Conservation (phyloP, 2,797 vertebrate genomes). For the Muraenolepis orangiensis region DNA sequence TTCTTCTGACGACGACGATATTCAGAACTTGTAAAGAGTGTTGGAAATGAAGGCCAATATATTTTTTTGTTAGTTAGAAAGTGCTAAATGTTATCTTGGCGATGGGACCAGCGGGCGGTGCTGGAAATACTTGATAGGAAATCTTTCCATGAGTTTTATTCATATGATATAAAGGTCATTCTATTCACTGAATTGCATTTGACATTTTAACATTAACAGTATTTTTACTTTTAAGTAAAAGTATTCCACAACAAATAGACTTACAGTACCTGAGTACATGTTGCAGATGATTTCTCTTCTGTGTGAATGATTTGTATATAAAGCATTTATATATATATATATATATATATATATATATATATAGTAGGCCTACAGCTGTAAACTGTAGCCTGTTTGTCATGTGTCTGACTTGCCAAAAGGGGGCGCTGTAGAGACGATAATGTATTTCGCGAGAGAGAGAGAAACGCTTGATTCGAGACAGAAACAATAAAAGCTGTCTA, state of each 20-base stretch:
- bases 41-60: background rate
- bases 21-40: background rate
- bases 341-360: no score
- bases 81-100: background rate
- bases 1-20: no score
- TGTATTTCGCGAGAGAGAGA: background rate
- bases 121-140: slow-evolving; percentile 28
- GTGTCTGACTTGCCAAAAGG: slow-evolving; percentile 56
- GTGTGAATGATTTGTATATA: slow-evolving; percentile 64
- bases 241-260: slow-evolving; percentile 46
- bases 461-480: background rate
- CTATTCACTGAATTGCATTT: slow-evolving; percentile 43
- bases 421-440: slow-evolving; percentile 44
- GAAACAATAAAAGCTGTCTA: background rate
- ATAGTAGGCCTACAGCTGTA: slow-evolving; percentile 49
- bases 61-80: background rate
- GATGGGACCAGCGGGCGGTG: slow-evolving; percentile 9
- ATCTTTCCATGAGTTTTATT: background rate
- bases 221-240: slow-evolving; percentile 60
- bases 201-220: slow-evolving; percentile 47
- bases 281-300: slow-evolving; percentile 54
- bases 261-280: slow-evolving; percentile 45
- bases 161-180: slow-evolving; percentile 32
- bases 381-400: slow-evolving; percentile 45
- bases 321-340: slow-evolving; percentile 60